Percentiles rank a stretch among this genome's conserved stretches.
These are phyloP conservation scores for Nymphalis urticae DNA, from an alignment of 2,888 invertebrate species.

Conservation along the genomic window DNA sequence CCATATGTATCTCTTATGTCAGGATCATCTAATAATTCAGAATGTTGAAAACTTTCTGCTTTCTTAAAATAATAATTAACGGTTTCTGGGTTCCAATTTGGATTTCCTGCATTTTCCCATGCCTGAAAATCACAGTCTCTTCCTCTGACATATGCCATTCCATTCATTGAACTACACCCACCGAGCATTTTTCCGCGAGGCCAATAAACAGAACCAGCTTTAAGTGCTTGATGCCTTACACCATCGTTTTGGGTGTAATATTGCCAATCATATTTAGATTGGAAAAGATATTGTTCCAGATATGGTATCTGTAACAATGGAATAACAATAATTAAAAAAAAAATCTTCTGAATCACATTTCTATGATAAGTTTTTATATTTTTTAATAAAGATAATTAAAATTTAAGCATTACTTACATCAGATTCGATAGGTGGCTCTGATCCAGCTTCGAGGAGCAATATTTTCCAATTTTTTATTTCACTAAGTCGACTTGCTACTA, in stretches of 20 bases:
- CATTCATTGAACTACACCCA: constrained; percentile 80
- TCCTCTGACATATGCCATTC: constrained; percentile 81
- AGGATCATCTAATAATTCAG: constrained; percentile 44
- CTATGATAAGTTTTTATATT: neutral
- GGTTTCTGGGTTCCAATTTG: constrained; percentile 79
- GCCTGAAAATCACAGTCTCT: constrained; percentile 70
- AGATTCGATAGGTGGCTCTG: constrained; percentile 37
- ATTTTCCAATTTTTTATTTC: constrained; percentile 48
- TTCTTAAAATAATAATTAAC: constrained; percentile 75
- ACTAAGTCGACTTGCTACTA: constrained; percentile 51
- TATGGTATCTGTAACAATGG: constrained; percentile 49
- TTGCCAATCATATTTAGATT: constrained; percentile 87
- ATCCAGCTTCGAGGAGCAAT: constrained; percentile 51
- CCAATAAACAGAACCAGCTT: constrained; percentile 64
- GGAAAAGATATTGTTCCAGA: constrained; percentile 38
- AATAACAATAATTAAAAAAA: neutral
- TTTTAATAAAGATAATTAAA: neutral
- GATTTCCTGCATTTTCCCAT: constrained; percentile 79
- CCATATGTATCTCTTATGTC: constrained; percentile 57
- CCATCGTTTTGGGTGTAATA: constrained; percentile 90
- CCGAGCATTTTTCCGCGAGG: constrained; percentile 84
- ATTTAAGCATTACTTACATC: constrained; percentile 28
- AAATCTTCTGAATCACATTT: no score
- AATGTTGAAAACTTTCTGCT: constrained; percentile 71
- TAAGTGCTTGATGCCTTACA: constrained; percentile 84